A percentile compares a stretch with the other conserved stretches of the same genome.
phyloP scores from a whole-genome alignment of 2,113 vertebrate genomes.

The Taxidea taxus region DNA sequence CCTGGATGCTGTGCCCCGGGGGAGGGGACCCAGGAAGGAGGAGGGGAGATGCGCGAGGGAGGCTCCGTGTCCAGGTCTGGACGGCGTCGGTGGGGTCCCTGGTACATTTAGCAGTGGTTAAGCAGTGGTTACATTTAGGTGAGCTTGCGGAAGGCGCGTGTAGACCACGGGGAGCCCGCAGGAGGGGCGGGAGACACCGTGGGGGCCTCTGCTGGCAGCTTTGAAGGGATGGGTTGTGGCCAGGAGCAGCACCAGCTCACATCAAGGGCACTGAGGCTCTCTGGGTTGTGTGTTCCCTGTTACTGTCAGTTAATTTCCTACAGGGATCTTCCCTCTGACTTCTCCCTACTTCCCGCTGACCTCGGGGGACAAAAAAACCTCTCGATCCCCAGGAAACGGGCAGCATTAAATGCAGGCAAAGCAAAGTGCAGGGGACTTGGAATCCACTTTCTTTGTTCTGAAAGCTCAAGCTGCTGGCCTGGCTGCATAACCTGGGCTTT shows the following conservation, averaged over 20 bases:
- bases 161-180: too few relatives aligned
- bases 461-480: accelerated
- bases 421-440: accelerated
- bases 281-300: background rate
- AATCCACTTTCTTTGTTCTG: background rate
- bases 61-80: background rate
- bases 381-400: background rate
- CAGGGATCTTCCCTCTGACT: background rate
- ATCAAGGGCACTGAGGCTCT: background rate
- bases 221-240: accelerated
- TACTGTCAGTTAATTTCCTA: accelerated
- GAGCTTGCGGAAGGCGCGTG: background rate
- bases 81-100: accelerated
- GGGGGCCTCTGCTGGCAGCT: accelerated
- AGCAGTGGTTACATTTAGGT: accelerated
- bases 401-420: background rate
- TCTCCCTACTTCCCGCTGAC: accelerated
- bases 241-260: accelerated
- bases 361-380: background rate
- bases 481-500: background rate
- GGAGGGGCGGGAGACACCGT: background rate
- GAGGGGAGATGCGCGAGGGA: too few relatives aligned
- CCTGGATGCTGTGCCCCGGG: accelerated
- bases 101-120: accelerated
- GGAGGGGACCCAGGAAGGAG: too few relatives aligned